Percentiles rank a stretch among this genome's conserved stretches.
Evolutionary conservation across 2,113 vertebrate species (phyloP).

Genomic region (Sinocyclocheilus maitianheensis): DNA sequence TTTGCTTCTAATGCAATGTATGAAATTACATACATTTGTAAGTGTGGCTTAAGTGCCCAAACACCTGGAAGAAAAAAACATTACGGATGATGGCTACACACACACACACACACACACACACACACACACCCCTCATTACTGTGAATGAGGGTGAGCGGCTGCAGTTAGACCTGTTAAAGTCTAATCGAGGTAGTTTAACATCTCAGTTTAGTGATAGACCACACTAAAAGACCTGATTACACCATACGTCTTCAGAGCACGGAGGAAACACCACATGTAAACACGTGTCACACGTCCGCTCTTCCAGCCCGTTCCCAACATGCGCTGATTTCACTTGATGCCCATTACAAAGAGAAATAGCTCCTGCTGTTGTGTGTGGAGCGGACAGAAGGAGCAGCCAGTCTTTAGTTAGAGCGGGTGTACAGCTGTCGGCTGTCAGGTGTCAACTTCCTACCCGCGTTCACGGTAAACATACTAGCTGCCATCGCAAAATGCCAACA

Average conservation of each 20-base stretch:
- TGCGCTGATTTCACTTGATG: slow-evolving; percentile 7
- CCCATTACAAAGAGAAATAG: slow-evolving; percentile 43
- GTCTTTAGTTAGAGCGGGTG: slow-evolving; percentile 22
- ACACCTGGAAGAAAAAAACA: background rate
- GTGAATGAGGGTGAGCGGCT: slow-evolving; percentile 19
- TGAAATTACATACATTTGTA: slow-evolving; percentile 26
- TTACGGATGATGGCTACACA: background rate
- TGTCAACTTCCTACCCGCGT: slow-evolving; percentile 10
- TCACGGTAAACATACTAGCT: slow-evolving; percentile 9
- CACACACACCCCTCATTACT: background rate
- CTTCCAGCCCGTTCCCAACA: slow-evolving; percentile 15
- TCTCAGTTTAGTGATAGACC: slow-evolving; percentile 33
- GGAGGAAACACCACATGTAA: slow-evolving; percentile 12
- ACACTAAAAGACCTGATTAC: slow-evolving; percentile 48
- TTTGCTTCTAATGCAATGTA: background rate
- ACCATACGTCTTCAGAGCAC: slow-evolving; percentile 41
- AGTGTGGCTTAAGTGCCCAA: slow-evolving; percentile 9
- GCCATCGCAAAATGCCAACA: background rate
- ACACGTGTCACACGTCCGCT: slow-evolving; percentile 12
- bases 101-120: background rate
- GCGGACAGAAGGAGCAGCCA: slow-evolving; percentile 33
- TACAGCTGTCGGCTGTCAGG: slow-evolving; percentile 33
- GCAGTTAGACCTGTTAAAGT: slow-evolving; percentile 4
- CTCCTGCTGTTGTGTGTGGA: slow-evolving; percentile 16
- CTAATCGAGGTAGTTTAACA: slow-evolving; percentile 41